Conservation (phyloP, 2,797 vertebrate species). For the Schizothorax lantsangensis region DNA sequence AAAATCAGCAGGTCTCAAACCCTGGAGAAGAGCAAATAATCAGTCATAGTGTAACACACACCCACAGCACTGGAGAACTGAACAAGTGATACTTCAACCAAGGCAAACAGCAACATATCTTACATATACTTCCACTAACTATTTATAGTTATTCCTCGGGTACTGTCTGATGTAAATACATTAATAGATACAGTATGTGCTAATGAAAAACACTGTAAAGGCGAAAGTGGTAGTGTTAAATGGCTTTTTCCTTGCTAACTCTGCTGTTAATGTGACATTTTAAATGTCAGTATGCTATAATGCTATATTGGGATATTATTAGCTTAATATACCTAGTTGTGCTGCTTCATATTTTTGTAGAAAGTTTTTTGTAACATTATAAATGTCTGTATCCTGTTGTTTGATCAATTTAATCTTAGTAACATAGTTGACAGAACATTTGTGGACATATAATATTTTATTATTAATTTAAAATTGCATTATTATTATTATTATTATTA, state of each 20-base stretch:
- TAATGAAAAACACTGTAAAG: background rate
- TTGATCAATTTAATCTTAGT: no score
- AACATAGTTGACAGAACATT: no score
- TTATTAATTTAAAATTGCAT: no score
- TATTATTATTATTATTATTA: no score
- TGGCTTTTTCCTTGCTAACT: background rate
- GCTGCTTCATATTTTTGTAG: background rate
- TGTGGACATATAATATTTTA: no score
- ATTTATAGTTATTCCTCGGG: background rate
- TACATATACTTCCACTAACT: background rate
- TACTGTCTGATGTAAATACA: background rate
- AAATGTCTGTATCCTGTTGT: no score
- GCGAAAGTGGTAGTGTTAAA: background rate
- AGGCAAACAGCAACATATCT: constrained; percentile 58
- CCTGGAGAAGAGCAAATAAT: constrained; percentile 71
- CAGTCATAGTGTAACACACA: constrained; percentile 73
- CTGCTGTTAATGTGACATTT: background rate
- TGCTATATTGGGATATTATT: background rate
- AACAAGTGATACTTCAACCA: constrained; percentile 59
- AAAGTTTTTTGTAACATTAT: background rate
- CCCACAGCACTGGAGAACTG: constrained; percentile 66
- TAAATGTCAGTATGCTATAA: background rate
- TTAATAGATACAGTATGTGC: background rate
- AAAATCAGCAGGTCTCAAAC: constrained; percentile 71
- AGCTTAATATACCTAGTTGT: background rate